Conservation (phyloP, 2,113 vertebrate genomes). For the Chaetorhynchus papuensis region DNA sequence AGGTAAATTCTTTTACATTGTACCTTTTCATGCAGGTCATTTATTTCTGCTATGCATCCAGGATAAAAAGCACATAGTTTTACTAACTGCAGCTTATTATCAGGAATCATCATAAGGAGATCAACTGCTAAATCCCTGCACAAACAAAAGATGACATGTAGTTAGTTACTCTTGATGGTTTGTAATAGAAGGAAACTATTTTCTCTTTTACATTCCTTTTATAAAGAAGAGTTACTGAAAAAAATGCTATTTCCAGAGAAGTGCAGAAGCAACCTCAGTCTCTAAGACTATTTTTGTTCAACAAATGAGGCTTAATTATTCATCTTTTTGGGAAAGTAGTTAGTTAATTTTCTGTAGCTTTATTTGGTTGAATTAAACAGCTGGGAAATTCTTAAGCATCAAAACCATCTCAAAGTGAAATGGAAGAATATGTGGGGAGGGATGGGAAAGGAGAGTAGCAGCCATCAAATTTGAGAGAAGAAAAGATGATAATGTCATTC, state of each 20-base stretch:
- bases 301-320: background rate
- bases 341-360: background rate
- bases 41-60: conserved; percentile 80
- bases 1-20: background rate
- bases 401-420: background rate
- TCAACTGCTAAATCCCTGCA: conserved; percentile 87
- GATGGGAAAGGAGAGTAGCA: background rate
- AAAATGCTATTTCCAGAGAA: background rate
- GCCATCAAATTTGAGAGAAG: background rate
- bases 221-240: background rate
- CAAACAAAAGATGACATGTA: background rate
- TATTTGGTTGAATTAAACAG: background rate
- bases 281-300: background rate
- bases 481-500: background rate
- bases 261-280: background rate
- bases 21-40: conserved; percentile 88
- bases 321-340: background rate
- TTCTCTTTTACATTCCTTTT: background rate
- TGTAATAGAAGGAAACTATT: background rate
- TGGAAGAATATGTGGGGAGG: background rate
- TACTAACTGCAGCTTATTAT: conserved; percentile 81
- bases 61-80: conserved; percentile 93
- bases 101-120: conserved; percentile 88
- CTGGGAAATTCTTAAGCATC: background rate
- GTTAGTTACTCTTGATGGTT: background rate